Base-by-base conservation (phyloP, 2,113 vertebrate species). In the Ifrita kowaldi region DNA sequence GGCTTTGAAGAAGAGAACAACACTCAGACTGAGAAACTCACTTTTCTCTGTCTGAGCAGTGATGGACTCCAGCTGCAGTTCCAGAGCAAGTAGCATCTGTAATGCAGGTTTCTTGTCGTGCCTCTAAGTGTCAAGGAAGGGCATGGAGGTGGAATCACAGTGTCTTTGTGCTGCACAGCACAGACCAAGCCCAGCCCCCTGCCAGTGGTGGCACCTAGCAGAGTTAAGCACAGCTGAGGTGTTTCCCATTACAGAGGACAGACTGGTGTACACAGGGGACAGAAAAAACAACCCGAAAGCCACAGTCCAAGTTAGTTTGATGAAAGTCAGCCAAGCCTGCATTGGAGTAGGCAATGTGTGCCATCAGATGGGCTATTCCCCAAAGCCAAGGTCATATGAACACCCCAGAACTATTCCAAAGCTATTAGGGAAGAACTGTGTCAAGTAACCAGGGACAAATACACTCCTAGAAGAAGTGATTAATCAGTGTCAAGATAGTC, bases 351-450 rank as follows among this genome's bases (percentile, higher is more conserved):
- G 60, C 14, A 91, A 73, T 83, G 49, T 89, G 62, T 94, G 65
- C 35, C 80, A 89, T 69, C 89, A 84, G 62, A 68, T 64, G 91
- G 91, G 46, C 35, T 79, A 87, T 95, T 96, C 87, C 87, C 89
- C 87, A 93, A 91, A 93, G 94, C 84, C 74, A 93, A 18, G 87
- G 85, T 89, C 89, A 46, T 55, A 78, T 11, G 46, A 49, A 91
- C 86, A 84, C 62, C 87, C 91, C 93, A 96, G 77, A 96, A 95
- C 87, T 78, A 60, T 44, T 92, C 80, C 82, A 95, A 89, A 97
- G 77, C 94, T 96, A 96, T 97, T 94, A 95, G 95, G 91, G 94
- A 95, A 96, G 91, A 96, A 95, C 64, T 96, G 76, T 97, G 96
- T 91, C 96, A 95, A 80, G 89, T 75, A 96, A 93, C 89, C 44